A percentile compares a stretch with the other conserved stretches of the same genome.
These are phyloP conservation scores for Takifugu bimaculatus DNA, from an alignment of 2,113 vertebrate genomes.

Conservation along the genomic window DNA sequence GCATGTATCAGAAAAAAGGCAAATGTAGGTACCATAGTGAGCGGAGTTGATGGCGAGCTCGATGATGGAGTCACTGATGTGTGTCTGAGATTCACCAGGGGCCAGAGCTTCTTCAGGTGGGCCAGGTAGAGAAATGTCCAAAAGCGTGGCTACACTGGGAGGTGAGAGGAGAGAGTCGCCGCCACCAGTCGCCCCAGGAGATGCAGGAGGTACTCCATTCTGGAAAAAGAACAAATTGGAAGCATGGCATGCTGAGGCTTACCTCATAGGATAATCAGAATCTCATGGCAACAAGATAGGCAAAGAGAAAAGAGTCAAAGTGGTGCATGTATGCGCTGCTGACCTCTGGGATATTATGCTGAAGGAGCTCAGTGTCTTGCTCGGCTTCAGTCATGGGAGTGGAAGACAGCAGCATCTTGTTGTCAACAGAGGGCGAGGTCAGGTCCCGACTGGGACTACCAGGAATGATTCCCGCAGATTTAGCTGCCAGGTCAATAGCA, in stretches of 20 bases:
- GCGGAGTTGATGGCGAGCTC: constrained; percentile 97
- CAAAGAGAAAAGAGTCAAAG: not conserved
- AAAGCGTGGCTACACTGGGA: constrained; percentile 90
- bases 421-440: constrained; percentile 54
- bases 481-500: constrained; percentile 92
- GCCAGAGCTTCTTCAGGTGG: constrained; percentile 92
- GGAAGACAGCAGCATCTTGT: constrained; percentile 19
- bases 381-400: constrained; percentile 34
- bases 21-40: constrained; percentile 78
- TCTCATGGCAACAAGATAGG: not conserved
- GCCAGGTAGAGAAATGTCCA: constrained; percentile 95
- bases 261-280: no score
- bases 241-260: not conserved
- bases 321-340: constrained; percentile 22
- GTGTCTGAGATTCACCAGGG: constrained; percentile 86
- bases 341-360: constrained; percentile 70
- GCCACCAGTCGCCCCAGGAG: constrained; percentile 70
- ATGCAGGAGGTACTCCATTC: constrained; percentile 78
- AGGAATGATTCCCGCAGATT: constrained; percentile 94
- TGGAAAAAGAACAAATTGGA: constrained; percentile 56
- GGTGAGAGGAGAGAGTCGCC: constrained; percentile 85
- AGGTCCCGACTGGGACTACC: constrained; percentile 79
- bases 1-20: not conserved
- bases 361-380: constrained; percentile 54
- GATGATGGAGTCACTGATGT: constrained; percentile 98